Evolutionary conservation across 2,113 vertebrate species (phyloP).

Genomic region (Phrynosoma platyrhinos): DNA sequence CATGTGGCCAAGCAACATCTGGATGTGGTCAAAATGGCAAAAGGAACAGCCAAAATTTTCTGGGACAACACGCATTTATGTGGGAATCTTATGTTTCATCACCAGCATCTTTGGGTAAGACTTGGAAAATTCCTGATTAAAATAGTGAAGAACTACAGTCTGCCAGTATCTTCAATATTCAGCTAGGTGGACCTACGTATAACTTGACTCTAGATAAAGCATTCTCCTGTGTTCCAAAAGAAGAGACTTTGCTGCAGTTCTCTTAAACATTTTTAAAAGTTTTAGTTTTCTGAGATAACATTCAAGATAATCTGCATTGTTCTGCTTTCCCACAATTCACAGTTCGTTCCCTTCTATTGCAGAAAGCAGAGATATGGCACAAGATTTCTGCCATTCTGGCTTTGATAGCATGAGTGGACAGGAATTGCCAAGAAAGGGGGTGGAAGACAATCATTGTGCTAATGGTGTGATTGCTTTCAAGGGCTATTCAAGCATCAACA

Average conservation of each 20-base stretch:
- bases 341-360: not conserved
- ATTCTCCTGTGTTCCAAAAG: not conserved
- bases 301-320: not conserved
- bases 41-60: too few relatives aligned
- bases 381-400: slow-evolving; percentile 5
- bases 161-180: too few relatives aligned
- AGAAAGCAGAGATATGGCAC: not conserved
- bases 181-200: too few relatives aligned
- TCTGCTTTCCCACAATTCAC: not conserved
- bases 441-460: slow-evolving; percentile 6
- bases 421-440: slow-evolving; percentile 38
- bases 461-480: slow-evolving; percentile 30
- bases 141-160: too few relatives aligned
- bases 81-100: too few relatives aligned
- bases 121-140: too few relatives aligned
- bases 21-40: too few relatives aligned
- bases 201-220: too few relatives aligned
- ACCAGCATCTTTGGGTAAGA: too few relatives aligned
- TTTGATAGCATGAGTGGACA: not conserved
- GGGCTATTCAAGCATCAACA: slow-evolving; percentile 35
- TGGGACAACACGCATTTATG: too few relatives aligned
- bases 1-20: too few relatives aligned
- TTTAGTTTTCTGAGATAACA: not conserved
- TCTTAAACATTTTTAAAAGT: not conserved
- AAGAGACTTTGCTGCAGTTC: not conserved